Base-by-base conservation (phyloP, 2,113 vertebrate species). In the Anthoscopus minutus region DNA sequence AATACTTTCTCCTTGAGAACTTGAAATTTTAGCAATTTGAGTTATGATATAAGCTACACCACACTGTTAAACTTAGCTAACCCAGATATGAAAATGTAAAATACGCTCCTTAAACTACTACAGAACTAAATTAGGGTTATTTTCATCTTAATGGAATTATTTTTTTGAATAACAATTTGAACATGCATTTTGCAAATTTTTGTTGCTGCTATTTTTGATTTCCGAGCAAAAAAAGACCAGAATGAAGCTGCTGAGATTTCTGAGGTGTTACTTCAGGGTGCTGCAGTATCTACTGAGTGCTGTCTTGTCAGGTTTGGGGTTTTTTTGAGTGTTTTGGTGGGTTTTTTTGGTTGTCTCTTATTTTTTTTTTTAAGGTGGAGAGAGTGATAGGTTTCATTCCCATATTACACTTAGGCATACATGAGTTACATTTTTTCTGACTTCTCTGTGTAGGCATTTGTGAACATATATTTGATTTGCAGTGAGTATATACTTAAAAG, bases 291-390 rank as follows among this genome's bases (percentile, higher is more conserved):
- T 15, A 6, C 8, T 10, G 30, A 33, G 38, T 51, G n/a, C 17
- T 65, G 24, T 19, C 20, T 72, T 65, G 16, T 38, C 40, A n/a
- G 22, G 12, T 4, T 42, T 57, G 28, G n/a, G 6, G 17, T 12
- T 51, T 79, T 37, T 45, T 50, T 23, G 20, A 10, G 56, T 40
- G 13, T 10, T 31, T 37, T 14, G 8, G 0, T 3, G n/a, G n/a
- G n/a, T n/a, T n/a, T 14, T 73, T 7, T 37, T 4, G 9, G 4
- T 2, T 11, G n/a, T n/a, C n/a, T n/a, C n/a, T 16, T 60, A 5
- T n/a, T 73, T 13, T 42, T 9, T 50, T 2, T 11, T 27, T 58
- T 13, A 11, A 47, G 10, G 1, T 4, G 12, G 22, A 24, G 10
- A 6, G 33, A 8, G 13, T 30, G 20, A 11, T 45, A 9, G 9